Evolutionary conservation across 2,113 vertebrate genomes (phyloP).

Genomic region (Octodon degus): DNA sequence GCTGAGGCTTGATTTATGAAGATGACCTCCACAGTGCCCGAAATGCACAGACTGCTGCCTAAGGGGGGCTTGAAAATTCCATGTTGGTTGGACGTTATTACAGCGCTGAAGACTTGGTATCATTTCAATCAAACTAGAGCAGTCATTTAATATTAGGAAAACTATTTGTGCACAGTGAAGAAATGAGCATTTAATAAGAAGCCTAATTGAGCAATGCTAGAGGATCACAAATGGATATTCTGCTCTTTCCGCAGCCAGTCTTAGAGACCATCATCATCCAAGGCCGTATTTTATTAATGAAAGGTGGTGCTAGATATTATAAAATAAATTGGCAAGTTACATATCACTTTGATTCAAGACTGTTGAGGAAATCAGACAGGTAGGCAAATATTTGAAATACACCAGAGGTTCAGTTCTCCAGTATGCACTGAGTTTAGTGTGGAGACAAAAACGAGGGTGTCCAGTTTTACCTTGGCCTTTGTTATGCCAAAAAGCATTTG

Average conservation of each 20-base stretch:
- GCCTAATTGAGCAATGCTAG: not conserved
- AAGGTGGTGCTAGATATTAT: not conserved
- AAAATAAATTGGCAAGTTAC: not conserved
- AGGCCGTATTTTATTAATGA: not conserved
- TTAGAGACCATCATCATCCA: not conserved
- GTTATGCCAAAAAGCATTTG: not conserved
- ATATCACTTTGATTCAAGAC: not conserved
- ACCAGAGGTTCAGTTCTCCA: not conserved
- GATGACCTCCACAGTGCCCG: not conserved
- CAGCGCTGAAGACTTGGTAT: not conserved
- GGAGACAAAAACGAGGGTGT: not conserved
- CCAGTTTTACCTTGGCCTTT: not conserved
- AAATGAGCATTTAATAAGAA: not conserved
- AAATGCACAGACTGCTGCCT: not conserved
- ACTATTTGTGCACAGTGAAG: not conserved
- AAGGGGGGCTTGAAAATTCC: not conserved
- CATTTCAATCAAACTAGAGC: not conserved
- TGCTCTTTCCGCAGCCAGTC: not conserved
- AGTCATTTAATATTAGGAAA: not conserved
- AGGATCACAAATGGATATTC: not conserved
- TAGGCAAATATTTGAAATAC: not conserved
- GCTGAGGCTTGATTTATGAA: not conserved
- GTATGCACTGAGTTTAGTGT: not conserved
- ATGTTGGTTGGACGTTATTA: not conserved
- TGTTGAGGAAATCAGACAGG: not conserved